Evolutionary conservation across 2,113 vertebrate genomes (phyloP), one percentile per base, ranked within the genome.

Genomic region (Zootoca vivipara): DNA sequence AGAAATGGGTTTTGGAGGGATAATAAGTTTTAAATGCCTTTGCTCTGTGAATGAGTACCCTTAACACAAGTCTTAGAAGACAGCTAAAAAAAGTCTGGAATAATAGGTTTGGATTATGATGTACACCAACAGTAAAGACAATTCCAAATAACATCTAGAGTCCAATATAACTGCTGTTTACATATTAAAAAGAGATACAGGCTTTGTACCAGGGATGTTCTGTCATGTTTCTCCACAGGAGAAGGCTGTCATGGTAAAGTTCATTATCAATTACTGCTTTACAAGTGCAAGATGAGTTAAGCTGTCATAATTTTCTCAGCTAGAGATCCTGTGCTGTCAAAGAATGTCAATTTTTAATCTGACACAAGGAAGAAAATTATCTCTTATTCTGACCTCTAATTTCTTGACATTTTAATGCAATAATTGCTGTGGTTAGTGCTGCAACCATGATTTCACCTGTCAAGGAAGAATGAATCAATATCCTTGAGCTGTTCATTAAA

Each of bases 331-430:
- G 92, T 93, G 95, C 95, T 96, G 97, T 98, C 97, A 98, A 96
- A 96, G 82, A 94, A 96, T 95, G 97, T 97, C 97, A 97, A 95
- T 97, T 97, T 98, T 96, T 97, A 97, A 97, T 96, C 96, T 98
- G 98, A 98, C 97, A 96, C 87, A 89, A 94, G 94, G 94, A 96
- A 95, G 97, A 98, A 97, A 98, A 98, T 98, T 92, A 98, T 98
- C 96, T 97, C 96, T 96, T 96, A 96, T 96, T 97, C 96, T 97
- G 97, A 98, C 97, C 97, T 97, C 97, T 98, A 97, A 98, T 98
- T 98, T 98, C 95, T 96, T 98, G 98, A 98, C 98, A 98, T 98
- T 98, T 98, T 97, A 97, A 98, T 97, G 96, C 96, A 94, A 96
- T 98, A 98, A 98, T 98, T 98, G 97, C 97, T 93, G 96, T 96